phyloP scores from a whole-genome alignment of 1,140 invertebrate species.

The Drosophila setifemur region DNA sequence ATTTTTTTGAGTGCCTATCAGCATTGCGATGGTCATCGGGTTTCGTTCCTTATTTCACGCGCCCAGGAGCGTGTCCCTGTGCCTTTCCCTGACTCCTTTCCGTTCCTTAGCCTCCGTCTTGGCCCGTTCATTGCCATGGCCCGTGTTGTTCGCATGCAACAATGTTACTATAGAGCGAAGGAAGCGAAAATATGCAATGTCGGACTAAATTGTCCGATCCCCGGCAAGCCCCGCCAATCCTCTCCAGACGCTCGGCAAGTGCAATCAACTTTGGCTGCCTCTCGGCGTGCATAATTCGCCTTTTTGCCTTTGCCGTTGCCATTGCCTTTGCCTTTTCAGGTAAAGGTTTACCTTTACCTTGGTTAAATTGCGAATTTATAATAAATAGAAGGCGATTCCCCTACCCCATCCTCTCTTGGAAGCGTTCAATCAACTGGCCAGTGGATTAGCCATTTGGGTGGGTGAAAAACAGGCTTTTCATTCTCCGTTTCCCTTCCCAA shows the following conservation, averaged over 20 bases:
- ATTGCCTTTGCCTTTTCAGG: too few relatives aligned
- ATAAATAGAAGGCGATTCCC: slow-evolving; percentile 55
- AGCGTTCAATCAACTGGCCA: slow-evolving; percentile 28
- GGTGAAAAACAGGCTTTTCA: slow-evolving; percentile 42
- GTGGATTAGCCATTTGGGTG: slow-evolving; percentile 27
- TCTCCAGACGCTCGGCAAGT: slow-evolving; percentile 29
- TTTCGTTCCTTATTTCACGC: slow-evolving; percentile 48
- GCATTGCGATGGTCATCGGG: slow-evolving; percentile 39
- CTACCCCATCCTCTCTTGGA: neutral
- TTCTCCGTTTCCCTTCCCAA: slow-evolving; percentile 33
- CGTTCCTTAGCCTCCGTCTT: neutral
- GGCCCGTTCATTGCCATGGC: slow-evolving; percentile 6
- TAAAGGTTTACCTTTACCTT: too few relatives aligned
- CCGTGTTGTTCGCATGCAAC: slow-evolving; percentile 24
- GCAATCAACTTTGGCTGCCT: slow-evolving; percentile 65
- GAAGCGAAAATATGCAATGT: slow-evolving; percentile 50
- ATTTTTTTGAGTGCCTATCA: slow-evolving; percentile 11
- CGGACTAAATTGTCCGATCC: slow-evolving; percentile 45
- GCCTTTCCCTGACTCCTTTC: slow-evolving; percentile 3
- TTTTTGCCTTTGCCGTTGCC: slow-evolving; percentile 40
- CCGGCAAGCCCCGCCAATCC: neutral
- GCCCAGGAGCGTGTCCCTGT: slow-evolving; percentile 54
- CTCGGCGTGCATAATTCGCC: slow-evolving; percentile 64
- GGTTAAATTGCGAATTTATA: slow-evolving; percentile 62
- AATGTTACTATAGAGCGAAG: slow-evolving; percentile 10